Evolutionary conservation across 1,140 invertebrate species (phyloP).

Genomic region (Luehdorfia chinensis): DNA sequence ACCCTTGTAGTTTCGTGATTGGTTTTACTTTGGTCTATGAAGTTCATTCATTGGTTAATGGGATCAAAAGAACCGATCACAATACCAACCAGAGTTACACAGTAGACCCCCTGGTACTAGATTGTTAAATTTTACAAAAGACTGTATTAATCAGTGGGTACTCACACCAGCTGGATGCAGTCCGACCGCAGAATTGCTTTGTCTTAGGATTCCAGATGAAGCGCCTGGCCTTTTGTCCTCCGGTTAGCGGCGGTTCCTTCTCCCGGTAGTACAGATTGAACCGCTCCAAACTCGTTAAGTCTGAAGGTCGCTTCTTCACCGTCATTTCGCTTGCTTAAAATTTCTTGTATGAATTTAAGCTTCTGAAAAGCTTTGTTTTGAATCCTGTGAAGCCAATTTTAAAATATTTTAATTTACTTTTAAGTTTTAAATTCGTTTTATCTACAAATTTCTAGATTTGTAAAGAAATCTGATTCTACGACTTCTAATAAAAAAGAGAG

Average conservation of each 20-base stretch:
- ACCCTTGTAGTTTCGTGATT: too few species aligned
- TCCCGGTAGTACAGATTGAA: slow-evolving; percentile 81
- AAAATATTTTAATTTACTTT: too few species aligned
- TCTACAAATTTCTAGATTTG: too few species aligned
- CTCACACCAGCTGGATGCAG: slow-evolving; percentile 85
- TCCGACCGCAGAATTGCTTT: slow-evolving; percentile 82
- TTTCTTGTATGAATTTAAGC: neutral
- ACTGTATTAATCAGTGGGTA: slow-evolving; percentile 33
- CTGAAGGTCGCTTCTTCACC: slow-evolving; percentile 68
- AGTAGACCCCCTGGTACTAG: too few species aligned
- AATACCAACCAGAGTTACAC: too few species aligned
- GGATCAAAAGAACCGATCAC: too few species aligned
- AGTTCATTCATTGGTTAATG: too few species aligned
- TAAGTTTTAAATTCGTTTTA: too few species aligned
- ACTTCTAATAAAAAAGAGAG: too few species aligned
- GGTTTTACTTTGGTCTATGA: too few species aligned
- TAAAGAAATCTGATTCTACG: too few species aligned
- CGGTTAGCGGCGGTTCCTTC: slow-evolving; percentile 75
- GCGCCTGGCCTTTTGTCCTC: slow-evolving; percentile 78
- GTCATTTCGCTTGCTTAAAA: slow-evolving; percentile 55
- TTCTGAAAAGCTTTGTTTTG: neutral
- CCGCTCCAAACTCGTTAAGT: slow-evolving; percentile 76
- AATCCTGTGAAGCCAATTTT: neutral
- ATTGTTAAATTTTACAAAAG: too few species aligned
- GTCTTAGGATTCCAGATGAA: slow-evolving; percentile 84